Evolutionary conservation across 2,113 vertebrate genomes (phyloP), one percentile per base, ranked within the genome.

Genomic region (Bujurquina vittata): DNA sequence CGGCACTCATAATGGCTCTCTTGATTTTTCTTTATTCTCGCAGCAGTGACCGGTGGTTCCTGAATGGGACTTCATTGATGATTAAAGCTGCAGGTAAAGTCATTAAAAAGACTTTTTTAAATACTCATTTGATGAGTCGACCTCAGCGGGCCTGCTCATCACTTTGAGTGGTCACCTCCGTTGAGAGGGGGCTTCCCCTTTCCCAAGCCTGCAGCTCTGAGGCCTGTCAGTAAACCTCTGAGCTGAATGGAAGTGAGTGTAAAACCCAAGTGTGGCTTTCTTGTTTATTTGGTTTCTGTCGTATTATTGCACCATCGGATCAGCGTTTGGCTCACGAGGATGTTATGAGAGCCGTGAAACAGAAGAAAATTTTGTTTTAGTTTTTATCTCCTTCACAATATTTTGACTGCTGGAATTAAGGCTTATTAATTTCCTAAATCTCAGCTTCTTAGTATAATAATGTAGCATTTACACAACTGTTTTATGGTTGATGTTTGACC

Each of bases 211-310:
- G 69, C 84, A 90, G 80, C 90, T 87, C 87, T 91, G 82, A 87
- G 72, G 74, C 84, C 67, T 56, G 80, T 78, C 73, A 69, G 86
- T 78, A 89, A 90, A 87, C 84, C 87, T 60, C 61, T 72, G 17
- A 76, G 76, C 80, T 3, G 35, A 85, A 75, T 76, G 69, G 76
- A 91, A 88, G 57, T 69, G 65, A 87, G 63, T 79, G 84, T 40
- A 87, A 85, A 84, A 61, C 83, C 84, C 87, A 88, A 94, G 56
- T 78, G 87, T 80, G 87, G 87, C 83, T 73, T 26, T 33, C 35
- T 83, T 93, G 89, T 94, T 91, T 93, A 86, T 94, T 91, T 93
- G 90, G 75, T 80, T 94, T 94, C 81, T 77, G 84, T 77, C 43
- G 81, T 84, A 80, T 86, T 83, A 77, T 79, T 77, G 46, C 79